Conservation (phyloP, 2,797 vertebrate genomes). For the Sebastes steindachneri region DNA sequence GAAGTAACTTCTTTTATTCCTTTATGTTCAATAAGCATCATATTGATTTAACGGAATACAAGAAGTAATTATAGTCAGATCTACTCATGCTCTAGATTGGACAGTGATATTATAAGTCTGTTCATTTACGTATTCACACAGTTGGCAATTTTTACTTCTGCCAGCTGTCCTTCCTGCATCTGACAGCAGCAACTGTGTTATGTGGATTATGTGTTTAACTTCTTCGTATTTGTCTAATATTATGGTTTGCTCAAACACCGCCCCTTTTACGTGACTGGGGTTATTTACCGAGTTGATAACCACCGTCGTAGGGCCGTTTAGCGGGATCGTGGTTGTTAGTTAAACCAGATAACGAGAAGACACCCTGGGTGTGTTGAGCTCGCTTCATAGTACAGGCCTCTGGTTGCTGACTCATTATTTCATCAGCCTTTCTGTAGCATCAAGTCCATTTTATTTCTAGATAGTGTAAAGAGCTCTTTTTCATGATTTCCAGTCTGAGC, state of each 20-base stretch:
- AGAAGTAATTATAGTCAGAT: background rate
- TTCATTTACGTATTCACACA: background rate
- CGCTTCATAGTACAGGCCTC: background rate
- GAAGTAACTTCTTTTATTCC: no score
- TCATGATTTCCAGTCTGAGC: background rate
- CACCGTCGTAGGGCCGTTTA: no score
- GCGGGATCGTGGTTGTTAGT: no score
- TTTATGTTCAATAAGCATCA: no score
- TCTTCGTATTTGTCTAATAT: background rate
- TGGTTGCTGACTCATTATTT: background rate
- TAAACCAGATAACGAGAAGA: no score
- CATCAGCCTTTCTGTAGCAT: background rate
- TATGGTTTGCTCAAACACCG: no score
- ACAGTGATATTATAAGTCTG: background rate
- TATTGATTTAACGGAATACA: no score
- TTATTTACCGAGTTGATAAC: no score
- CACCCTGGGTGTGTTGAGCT: no score
- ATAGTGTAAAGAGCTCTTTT: background rate
- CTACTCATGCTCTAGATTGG: rapidly evolving
- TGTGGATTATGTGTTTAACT: background rate
- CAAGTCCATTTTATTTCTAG: background rate
- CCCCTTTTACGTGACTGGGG: no score
- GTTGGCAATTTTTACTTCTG: background rate
- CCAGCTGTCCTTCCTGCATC: background rate
- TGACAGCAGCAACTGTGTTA: background rate